These are phyloP conservation scores for Athetis lepigone DNA, from an alignment of 2,888 invertebrate species.

Conservation along the genomic window DNA sequence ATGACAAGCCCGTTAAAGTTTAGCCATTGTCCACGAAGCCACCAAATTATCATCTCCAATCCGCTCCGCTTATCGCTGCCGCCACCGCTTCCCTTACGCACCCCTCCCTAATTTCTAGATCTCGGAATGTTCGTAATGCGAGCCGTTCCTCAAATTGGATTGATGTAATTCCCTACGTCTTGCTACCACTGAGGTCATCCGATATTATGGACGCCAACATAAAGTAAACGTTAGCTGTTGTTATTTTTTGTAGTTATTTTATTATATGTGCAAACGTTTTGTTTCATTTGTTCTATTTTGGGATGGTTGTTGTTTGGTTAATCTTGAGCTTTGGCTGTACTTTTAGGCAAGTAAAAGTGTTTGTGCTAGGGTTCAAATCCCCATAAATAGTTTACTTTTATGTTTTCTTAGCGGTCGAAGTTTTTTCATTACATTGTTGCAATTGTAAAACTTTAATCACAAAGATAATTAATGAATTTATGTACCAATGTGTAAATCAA, in stretches of 20 bases:
- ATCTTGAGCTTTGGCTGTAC: not conserved
- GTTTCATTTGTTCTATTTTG: constrained; percentile 36
- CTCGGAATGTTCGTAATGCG: constrained; percentile 81
- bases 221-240: constrained; percentile 67
- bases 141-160: constrained; percentile 86
- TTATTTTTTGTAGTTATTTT: constrained; percentile 60
- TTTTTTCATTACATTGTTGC: not conserved
- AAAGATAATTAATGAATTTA: too few species aligned
- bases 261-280: constrained; percentile 45
- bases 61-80: constrained; percentile 1
- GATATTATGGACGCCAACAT: constrained; percentile 76
- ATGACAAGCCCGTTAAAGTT: too few species aligned
- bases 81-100: constrained; percentile 38
- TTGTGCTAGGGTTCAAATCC: not conserved
- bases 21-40: too few species aligned
- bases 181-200: constrained; percentile 71
- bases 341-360: not conserved
- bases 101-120: constrained; percentile 76
- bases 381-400: not conserved
- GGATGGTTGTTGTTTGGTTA: constrained; percentile 9
- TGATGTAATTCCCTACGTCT: constrained; percentile 83
- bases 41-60: not conserved
- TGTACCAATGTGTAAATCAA: too few species aligned
- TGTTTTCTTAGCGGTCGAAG: not conserved
- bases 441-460: too few species aligned